Evolutionary conservation across 2,888 invertebrate genomes (phyloP).

Genomic region (Pelosia muscerda): DNA sequence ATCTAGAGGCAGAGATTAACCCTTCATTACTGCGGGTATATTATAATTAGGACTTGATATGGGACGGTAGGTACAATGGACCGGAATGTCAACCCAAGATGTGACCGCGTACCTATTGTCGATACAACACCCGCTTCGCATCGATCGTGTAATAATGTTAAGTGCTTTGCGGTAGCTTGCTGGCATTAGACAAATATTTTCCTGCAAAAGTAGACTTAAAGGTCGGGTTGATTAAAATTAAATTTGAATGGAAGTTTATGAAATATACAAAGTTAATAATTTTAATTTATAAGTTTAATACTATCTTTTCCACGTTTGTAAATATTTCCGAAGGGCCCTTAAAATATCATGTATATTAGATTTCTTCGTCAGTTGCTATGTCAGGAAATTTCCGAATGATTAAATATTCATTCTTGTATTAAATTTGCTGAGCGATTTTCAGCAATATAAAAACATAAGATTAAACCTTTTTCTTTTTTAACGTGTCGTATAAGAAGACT

Average conservation of each 20-base stretch:
- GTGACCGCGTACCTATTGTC: constrained; percentile 44
- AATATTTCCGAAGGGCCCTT: too few species aligned
- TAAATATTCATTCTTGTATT: neutral
- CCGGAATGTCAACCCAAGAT: constrained; percentile 44
- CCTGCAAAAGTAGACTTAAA: constrained; percentile 8
- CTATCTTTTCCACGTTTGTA: too few species aligned
- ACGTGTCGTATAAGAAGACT: neutral
- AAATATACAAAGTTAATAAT: neutral
- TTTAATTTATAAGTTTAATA: neutral
- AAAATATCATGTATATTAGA: neutral
- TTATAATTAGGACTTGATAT: constrained; percentile 38
- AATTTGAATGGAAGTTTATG: neutral
- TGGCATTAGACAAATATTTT: constrained; percentile 29
- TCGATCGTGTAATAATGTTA: constrained; percentile 42
- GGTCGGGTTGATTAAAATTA: constrained; percentile 7
- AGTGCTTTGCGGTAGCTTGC: constrained; percentile 39
- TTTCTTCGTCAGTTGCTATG: neutral
- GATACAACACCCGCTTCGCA: constrained; percentile 39
- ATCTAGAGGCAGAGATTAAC: constrained; percentile 31
- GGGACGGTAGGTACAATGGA: constrained; percentile 39
- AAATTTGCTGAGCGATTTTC: neutral
- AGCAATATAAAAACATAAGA: neutral
- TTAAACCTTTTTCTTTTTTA: neutral
- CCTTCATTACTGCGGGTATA: constrained; percentile 35
- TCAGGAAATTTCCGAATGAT: neutral